Percentiles rank a stretch among this genome's conserved stretches.
Conservation (phyloP, 2,888 invertebrate species). For the Xanthorhoe designata region DNA sequence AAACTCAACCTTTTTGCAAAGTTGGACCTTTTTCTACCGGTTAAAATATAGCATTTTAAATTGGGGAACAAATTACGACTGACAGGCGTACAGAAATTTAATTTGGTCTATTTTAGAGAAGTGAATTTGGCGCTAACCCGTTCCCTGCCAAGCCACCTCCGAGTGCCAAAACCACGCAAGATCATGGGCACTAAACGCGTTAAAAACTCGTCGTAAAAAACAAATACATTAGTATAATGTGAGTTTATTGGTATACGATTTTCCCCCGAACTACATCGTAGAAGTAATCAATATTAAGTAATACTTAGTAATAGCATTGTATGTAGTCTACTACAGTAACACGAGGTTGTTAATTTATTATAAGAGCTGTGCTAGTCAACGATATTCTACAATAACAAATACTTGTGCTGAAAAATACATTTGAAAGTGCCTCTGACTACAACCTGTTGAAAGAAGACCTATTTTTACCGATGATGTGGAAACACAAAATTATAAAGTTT, state of each 20-base stretch:
- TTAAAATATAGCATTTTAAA: conserved; percentile 18
- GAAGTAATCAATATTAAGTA: conserved; percentile 9
- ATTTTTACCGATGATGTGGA: too few relatives aligned
- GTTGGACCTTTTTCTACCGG: conserved; percentile 11
- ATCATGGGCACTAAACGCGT: neutral
- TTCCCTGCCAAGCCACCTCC: too few relatives aligned
- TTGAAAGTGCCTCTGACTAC: too few relatives aligned
- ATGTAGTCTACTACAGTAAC: conserved; percentile 2
- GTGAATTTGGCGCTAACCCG: neutral
- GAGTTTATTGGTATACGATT: neutral
- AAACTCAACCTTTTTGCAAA: conserved; percentile 14
- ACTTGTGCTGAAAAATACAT: too few relatives aligned
- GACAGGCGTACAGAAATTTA: conserved; percentile 16
- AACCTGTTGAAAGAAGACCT: too few relatives aligned
- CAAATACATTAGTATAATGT: too few relatives aligned
- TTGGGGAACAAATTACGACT: conserved; percentile 21
- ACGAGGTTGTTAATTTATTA: neutral
- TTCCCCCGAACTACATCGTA: conserved; percentile 3
- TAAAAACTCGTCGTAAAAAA: too few relatives aligned
- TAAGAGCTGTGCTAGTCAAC: too few relatives aligned
- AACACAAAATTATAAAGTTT: too few relatives aligned
- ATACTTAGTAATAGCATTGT: conserved; percentile 8
- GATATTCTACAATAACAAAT: too few relatives aligned
- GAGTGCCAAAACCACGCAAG: too few relatives aligned
- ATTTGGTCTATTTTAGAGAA: conserved; percentile 10